phyloP scores from a whole-genome alignment of 2,888 invertebrate species.

The Cecidostiba fungosa region DNA sequence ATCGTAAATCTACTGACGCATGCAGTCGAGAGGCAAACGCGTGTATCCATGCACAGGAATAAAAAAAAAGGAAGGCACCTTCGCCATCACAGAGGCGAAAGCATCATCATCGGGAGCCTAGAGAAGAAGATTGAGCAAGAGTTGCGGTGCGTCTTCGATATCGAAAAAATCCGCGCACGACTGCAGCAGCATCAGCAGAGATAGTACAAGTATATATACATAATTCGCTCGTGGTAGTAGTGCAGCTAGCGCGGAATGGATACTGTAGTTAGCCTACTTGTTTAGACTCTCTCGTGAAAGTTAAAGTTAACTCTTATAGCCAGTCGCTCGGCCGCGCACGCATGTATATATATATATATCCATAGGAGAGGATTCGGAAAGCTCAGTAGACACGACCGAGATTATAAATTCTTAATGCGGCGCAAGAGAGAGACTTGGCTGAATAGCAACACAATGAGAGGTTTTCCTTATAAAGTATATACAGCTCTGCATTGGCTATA shows the following conservation, averaged over 20 bases:
- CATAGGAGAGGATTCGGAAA: neutral
- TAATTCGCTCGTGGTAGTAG: neutral
- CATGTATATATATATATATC: neutral
- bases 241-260: neutral
- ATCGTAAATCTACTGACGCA: slow-evolving; percentile 30
- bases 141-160: slow-evolving; percentile 15
- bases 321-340: neutral
- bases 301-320: neutral
- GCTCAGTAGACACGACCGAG: neutral
- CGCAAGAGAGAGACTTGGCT: neutral
- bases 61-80: neutral
- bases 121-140: neutral
- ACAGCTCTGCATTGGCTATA: neutral
- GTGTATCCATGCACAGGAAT: neutral
- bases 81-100: slow-evolving; percentile 27
- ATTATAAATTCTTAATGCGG: slow-evolving; percentile 15
- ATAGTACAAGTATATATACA: neutral
- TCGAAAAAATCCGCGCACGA: neutral
- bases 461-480: neutral
- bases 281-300: slow-evolving; percentile 37
- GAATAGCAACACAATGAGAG: slow-evolving; percentile 12
- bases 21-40: neutral
- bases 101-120: neutral
- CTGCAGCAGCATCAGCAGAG: neutral
- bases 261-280: slow-evolving; percentile 55